Percentiles rank a stretch among this genome's conserved stretches.
Conservation (phyloP, 2,113 vertebrate species). For the Megatriorchis doriae region DNA sequence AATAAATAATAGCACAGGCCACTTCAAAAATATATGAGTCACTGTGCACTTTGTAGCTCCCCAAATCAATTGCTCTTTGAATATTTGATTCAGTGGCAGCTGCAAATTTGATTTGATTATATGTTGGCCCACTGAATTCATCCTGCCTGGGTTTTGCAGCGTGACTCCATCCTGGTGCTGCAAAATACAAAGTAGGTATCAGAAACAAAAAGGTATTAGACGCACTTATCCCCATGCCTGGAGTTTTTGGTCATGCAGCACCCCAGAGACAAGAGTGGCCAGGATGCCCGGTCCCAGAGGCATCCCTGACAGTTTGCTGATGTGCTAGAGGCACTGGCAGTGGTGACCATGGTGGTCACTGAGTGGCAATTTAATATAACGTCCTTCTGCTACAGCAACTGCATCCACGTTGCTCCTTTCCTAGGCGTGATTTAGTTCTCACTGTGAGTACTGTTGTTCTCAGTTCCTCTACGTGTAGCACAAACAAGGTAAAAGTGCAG, state of each 20-base stretch:
- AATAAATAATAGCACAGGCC: not conserved
- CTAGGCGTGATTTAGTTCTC: constrained; percentile 1
- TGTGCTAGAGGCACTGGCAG: fast-evolving
- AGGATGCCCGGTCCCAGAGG: fast-evolving
- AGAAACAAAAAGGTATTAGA: not conserved
- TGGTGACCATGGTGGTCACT: not conserved
- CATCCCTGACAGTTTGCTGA: not conserved
- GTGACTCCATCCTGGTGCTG: not conserved
- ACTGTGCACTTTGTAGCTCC: not conserved
- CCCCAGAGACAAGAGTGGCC: not conserved
- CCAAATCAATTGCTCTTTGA: not conserved
- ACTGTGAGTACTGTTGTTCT: not conserved
- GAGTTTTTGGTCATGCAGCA: not conserved
- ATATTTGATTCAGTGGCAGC: not conserved
- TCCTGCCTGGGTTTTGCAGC: not conserved
- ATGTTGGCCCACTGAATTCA: not conserved
- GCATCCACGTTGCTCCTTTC: not conserved
- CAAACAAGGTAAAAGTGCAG: not conserved
- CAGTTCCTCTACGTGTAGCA: not conserved
- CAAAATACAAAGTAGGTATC: not conserved
- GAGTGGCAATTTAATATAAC: not conserved
- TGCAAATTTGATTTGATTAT: not conserved
- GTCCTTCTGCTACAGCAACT: not conserved
- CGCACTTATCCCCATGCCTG: not conserved
- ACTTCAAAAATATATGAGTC: not conserved